A percentile compares a stretch with the other conserved stretches of the same genome.
Evolutionary conservation across 2,888 invertebrate species (phyloP).

Genomic region (Invenusta paracnida): DNA sequence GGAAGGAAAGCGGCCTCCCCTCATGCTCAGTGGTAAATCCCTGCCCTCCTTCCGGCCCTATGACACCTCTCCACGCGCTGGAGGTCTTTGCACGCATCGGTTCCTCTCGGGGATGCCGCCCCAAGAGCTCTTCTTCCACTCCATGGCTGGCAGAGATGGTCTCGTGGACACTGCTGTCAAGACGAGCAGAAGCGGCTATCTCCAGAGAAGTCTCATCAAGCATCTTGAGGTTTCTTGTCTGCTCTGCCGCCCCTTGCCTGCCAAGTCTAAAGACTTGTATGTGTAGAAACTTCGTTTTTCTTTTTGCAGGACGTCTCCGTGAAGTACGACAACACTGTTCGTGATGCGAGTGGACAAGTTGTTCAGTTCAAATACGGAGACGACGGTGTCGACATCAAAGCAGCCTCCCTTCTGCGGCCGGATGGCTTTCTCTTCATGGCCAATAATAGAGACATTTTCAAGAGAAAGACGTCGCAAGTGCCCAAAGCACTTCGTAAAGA

Average conservation of each 20-base stretch:
- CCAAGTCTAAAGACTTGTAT: background rate
- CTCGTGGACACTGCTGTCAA: conserved; percentile 98
- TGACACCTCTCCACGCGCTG: conserved; percentile 81
- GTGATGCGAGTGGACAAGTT: conserved; percentile 86
- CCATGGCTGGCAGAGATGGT: conserved; percentile 99
- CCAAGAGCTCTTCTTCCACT: conserved; percentile 97
- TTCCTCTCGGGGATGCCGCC: conserved; percentile 97
- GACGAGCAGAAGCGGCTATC: conserved; percentile 93
- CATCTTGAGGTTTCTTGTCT: conserved; percentile 71
- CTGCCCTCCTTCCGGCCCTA: conserved; percentile 85
- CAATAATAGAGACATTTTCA: conserved; percentile 23
- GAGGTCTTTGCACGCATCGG: conserved; percentile 90
- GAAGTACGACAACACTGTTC: conserved; percentile 85
- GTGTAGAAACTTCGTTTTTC: too few species aligned
- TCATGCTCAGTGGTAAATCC: conserved; percentile 82
- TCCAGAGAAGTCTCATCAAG: conserved; percentile 92
- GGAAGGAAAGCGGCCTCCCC: conserved; percentile 89
- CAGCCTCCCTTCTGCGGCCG: conserved; percentile 74
- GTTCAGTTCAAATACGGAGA: conserved; percentile 71
- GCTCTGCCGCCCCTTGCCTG: background rate
- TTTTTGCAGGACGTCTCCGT: conserved; percentile 63
- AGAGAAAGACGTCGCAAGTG: too few species aligned
- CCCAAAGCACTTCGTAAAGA: too few species aligned
- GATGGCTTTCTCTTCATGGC: background rate
- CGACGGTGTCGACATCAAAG: conserved; percentile 71